phyloP scores from a whole-genome alignment of 2,888 invertebrate genomes.

The Isoperla grammatica region DNA sequence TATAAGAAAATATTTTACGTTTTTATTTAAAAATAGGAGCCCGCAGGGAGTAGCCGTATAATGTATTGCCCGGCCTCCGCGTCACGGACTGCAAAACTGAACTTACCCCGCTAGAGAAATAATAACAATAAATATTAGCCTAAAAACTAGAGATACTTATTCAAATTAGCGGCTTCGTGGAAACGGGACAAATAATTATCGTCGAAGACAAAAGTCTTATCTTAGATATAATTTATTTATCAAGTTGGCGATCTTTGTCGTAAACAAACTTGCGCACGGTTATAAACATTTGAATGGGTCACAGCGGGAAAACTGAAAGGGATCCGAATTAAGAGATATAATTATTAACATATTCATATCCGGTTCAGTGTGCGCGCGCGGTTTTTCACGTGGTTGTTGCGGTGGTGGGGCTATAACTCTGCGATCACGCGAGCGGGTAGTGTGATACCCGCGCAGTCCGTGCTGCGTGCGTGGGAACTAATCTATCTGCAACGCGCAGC shows the following conservation, averaged over 20 bases:
- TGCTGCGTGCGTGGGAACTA: no score
- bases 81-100: no score
- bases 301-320: slow-evolving; percentile 5
- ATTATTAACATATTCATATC: not conserved
- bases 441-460: no score
- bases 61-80: not conserved
- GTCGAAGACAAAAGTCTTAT: slow-evolving; percentile 3
- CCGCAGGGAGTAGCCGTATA: slow-evolving; percentile 2
- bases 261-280: not conserved
- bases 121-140: slow-evolving; percentile 8
- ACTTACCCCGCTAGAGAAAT: not conserved
- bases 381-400: no score
- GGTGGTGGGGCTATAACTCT: no score
- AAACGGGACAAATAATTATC: slow-evolving; percentile 9
- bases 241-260: slow-evolving; percentile 6
- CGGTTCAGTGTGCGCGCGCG: no score
- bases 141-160: slow-evolving; percentile 6
- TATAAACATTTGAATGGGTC: not conserved
- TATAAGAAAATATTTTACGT: slow-evolving; percentile 18
- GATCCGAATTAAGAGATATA: slow-evolving; percentile 7
- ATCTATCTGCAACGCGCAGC: no score
- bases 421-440: no score
- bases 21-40: slow-evolving; percentile 18
- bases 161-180: slow-evolving; percentile 6
- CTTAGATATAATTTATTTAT: not conserved